Percentiles rank a stretch among this genome's conserved stretches.
Conservation (phyloP, 2,888 invertebrate species). For the Sinopyrophorus schimmeli region DNA sequence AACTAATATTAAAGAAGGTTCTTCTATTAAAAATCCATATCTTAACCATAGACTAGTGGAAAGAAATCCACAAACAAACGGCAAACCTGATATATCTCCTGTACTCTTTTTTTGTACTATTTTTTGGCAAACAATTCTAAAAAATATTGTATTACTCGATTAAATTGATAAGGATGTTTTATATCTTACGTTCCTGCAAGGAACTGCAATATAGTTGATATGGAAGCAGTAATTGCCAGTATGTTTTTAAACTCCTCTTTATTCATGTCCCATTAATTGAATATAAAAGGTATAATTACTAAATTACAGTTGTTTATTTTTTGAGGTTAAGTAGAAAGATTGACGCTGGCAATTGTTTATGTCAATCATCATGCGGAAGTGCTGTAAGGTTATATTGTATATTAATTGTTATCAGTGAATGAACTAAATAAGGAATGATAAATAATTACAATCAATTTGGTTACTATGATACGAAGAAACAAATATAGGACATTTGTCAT, state of each 20-base stretch:
- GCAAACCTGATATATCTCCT: constrained; percentile 74
- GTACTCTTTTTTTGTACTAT: constrained; percentile 75
- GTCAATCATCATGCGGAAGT: too few relatives aligned
- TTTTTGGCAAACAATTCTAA: constrained; percentile 74
- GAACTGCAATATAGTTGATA: constrained; percentile 81
- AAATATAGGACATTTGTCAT: too few relatives aligned
- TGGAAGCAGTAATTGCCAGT: constrained; percentile 66
- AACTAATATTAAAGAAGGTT: constrained; percentile 72
- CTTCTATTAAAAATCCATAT: constrained; percentile 75
- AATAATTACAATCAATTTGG: too few relatives aligned
- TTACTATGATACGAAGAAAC: too few relatives aligned
- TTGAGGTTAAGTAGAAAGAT: too few relatives aligned
- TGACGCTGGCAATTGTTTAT: too few relatives aligned
- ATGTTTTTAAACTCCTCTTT: constrained; percentile 53
- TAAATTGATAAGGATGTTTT: constrained; percentile 13
- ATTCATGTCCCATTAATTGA: too few relatives aligned
- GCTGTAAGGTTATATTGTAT: too few relatives aligned
- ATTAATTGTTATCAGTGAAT: too few relatives aligned
- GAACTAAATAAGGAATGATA: too few relatives aligned
- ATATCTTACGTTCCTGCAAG: constrained; percentile 80
- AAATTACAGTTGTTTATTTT: too few relatives aligned
- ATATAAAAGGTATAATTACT: too few relatives aligned
- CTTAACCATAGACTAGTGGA: constrained; percentile 80
- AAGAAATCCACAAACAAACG: constrained; percentile 76
- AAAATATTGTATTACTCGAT: constrained; percentile 20